A percentile compares a stretch with the other conserved stretches of the same genome.
Evolutionary conservation across 2,888 invertebrate genomes (phyloP).

Genomic region (Anthoptus insignis): DNA sequence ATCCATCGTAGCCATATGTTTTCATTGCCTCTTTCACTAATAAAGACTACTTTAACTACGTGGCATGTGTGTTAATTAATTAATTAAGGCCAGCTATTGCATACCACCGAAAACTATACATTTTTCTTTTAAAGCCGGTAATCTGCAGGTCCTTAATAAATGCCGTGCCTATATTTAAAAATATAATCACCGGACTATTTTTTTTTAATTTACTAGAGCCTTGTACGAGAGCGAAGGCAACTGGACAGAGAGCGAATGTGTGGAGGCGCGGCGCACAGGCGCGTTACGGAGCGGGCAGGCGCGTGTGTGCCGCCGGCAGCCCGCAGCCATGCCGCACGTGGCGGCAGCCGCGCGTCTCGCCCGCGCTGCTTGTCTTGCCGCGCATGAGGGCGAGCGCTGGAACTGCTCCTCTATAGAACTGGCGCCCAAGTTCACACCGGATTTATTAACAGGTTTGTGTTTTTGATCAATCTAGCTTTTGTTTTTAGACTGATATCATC

Average conservation of each 20-base stretch:
- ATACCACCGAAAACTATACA: no score
- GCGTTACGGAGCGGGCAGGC: conserved; percentile 88
- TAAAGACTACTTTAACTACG: no score
- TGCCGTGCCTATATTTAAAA: no score
- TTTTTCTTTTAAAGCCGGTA: no score
- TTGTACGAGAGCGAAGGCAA: conserved; percentile 79
- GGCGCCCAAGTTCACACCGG: conserved; percentile 92
- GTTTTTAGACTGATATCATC: no score
- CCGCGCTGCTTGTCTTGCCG: conserved; percentile 89
- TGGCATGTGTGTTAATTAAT: no score
- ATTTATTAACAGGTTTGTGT: conserved; percentile 94
- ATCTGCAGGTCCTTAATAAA: no score
- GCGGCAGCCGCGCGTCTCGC: conserved; percentile 91
- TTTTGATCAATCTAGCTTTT: no score
- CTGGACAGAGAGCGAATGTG: conserved; percentile 79
- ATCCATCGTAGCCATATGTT: no score
- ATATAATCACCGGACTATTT: no score
- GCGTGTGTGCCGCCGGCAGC: conserved; percentile 88
- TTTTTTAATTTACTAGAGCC: conserved; percentile 58
- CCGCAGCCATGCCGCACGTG: conserved; percentile 91
- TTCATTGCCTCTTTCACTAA: no score
- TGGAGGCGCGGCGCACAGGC: conserved; percentile 76
- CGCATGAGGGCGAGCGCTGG: conserved; percentile 92
- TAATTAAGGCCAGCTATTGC: no score
- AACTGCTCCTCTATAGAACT: conserved; percentile 93